phyloP scores from a whole-genome alignment of 2,888 invertebrate genomes.

The Stegophylla sp. region DNA sequence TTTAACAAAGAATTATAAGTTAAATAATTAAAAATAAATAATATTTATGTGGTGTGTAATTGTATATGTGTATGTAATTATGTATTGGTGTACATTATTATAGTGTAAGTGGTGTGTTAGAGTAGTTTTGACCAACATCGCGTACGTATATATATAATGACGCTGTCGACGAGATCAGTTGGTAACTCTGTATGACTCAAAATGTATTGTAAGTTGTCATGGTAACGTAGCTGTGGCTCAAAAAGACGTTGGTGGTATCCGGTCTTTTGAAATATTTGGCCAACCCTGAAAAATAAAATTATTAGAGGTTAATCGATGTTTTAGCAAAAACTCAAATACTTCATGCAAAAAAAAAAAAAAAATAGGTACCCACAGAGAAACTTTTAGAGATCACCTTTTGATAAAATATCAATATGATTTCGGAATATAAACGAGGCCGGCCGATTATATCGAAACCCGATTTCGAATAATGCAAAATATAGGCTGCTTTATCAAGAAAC shows the following conservation, averaged over 20 bases:
- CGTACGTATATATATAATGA: slow-evolving; percentile 57
- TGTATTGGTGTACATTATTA: slow-evolving; percentile 21
- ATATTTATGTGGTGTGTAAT: slow-evolving; percentile 45
- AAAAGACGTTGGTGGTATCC: slow-evolving; percentile 22
- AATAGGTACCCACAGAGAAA: too few relatives aligned
- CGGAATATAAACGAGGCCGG: too few relatives aligned
- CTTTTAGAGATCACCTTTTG: too few relatives aligned
- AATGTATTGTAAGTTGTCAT: slow-evolving; percentile 56
- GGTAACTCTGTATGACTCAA: slow-evolving; percentile 59
- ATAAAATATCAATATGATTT: too few relatives aligned
- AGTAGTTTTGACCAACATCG: slow-evolving; percentile 59
- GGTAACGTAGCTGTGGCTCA: slow-evolving; percentile 50
- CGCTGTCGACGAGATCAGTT: slow-evolving; percentile 59
- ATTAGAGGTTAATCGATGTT: background rate
- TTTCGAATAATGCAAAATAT: too few relatives aligned
- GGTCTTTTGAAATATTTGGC: slow-evolving; percentile 29
- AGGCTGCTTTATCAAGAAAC: too few relatives aligned
- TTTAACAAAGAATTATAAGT: slow-evolving; percentile 19
- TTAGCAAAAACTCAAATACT: background rate
- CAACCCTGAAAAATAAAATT: slow-evolving; percentile 35
- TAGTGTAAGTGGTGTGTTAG: slow-evolving; percentile 40
- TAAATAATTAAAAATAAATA: slow-evolving; percentile 57
- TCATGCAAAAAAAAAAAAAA: too few relatives aligned
- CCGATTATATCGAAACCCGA: too few relatives aligned
- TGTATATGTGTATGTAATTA: background rate